phyloP scores from a whole-genome alignment of 92 coral and sea anemone genomes.

The Palythoa caribaeorum region DNA sequence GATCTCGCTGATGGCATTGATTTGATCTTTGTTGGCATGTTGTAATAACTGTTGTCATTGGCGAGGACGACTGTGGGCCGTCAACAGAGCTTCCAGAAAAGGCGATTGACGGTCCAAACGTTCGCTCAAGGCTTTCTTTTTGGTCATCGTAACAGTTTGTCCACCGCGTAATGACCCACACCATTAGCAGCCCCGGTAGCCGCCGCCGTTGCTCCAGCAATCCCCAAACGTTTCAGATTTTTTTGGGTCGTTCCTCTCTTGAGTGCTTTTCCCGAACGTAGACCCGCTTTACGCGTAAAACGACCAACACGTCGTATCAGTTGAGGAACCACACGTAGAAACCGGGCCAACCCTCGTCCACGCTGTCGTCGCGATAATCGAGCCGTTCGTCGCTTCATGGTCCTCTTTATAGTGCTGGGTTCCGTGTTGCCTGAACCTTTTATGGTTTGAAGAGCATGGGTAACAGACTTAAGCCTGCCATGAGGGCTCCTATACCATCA shows the following conservation, averaged over 20 bases:
- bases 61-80: neutral
- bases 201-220: neutral
- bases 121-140: neutral
- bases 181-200: neutral
- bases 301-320: conserved; percentile 34
- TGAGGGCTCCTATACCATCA: conserved; percentile 25
- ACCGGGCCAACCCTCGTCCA: conserved; percentile 30
- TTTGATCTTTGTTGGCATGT: conserved; percentile 35
- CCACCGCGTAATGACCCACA: neutral
- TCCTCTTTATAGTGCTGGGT: conserved; percentile 34
- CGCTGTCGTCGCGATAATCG: conserved; percentile 38
- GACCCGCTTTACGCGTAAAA: neutral
- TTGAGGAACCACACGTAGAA: conserved; percentile 21
- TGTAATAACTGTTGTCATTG: neutral
- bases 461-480: conserved; percentile 27
- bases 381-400: conserved; percentile 34
- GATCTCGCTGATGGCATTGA: conserved; percentile 11
- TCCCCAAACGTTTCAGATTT: neutral
- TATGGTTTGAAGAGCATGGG: conserved; percentile 4
- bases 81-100: neutral
- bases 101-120: neutral
- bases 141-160: neutral
- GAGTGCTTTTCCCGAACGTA: neutral
- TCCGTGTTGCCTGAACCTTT: too few species aligned
- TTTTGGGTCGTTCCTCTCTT: neutral